Base-by-base conservation (phyloP, 2,888 invertebrate genomes). In the Ametastegia equiseti region DNA sequence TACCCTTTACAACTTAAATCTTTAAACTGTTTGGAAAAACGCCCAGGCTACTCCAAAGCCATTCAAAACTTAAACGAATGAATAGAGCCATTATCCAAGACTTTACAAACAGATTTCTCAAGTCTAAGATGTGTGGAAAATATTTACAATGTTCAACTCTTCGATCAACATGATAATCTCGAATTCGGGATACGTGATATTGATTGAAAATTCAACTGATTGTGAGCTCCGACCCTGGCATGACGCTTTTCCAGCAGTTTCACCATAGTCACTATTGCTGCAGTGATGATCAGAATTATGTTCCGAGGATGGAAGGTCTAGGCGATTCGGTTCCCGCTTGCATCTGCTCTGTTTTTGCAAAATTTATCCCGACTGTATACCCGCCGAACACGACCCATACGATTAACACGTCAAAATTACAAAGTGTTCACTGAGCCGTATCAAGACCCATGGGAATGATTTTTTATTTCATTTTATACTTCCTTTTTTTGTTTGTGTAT, bases 331-430 rank as follows among this genome's bases (percentile, higher is more conserved):
- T 57, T 45, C 47, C 60, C 71, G 27, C n/a, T 36, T 42, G 75
- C 81, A 81, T 81, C 81, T 81, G 81, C 75, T 77, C 81, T 57
- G 81, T 81, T 75, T 63, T 81, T 77, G 50, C 77, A 60, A 75
- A 81, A 81, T 65, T 75, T 75, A 80, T 80, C 71, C 54, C 79
- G 33, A 60, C 60, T 71, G 30, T 30, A 30, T 60, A 50, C 45
- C 45, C n/a, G n/a, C 47, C 63, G 65, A 80, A 81, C 86, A 84
- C 86, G 82, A 83, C 83, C 87, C 85, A 86, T 87, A 82, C 88
- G 89, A 90, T 91, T 90, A 90, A 89, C 89, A 86, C 89, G 87
- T 87, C 87, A 88, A 80, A 81, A 84, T 82, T 83, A 89, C 88
- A 89, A 89, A 88, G 88, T 85, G 79, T 81, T 82, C 83, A 81